phyloP scores from a whole-genome alignment of 2,888 invertebrate species.

The Amiota mariae region DNA sequence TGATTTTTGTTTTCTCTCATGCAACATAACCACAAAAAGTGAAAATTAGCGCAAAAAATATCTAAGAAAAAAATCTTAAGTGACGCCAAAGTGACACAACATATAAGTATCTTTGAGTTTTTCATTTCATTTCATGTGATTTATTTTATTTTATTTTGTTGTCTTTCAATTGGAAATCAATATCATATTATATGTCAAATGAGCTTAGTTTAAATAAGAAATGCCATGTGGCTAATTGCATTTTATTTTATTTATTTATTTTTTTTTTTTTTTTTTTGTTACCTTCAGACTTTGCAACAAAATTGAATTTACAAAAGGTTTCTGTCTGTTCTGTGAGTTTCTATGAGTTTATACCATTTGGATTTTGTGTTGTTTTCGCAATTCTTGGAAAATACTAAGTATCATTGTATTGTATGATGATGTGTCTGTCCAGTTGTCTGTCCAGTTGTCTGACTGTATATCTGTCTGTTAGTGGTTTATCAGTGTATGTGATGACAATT shows the following conservation, averaged over 20 bases:
- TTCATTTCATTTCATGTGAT: too few relatives aligned
- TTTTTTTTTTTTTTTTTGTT: background rate
- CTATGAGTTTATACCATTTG: too few relatives aligned
- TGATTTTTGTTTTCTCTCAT: slow-evolving; percentile 20
- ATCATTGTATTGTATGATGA: too few relatives aligned
- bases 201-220: slow-evolving; percentile 12
- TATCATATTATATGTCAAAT: slow-evolving; percentile 28
- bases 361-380: too few relatives aligned
- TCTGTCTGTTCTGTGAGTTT: background rate
- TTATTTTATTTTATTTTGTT: background rate
- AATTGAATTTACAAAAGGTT: slow-evolving; percentile 22
- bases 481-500: background rate
- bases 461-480: too few relatives aligned
- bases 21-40: slow-evolving; percentile 29
- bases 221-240: slow-evolving; percentile 12
- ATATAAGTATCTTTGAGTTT: background rate
- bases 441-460: too few relatives aligned
- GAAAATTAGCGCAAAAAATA: slow-evolving; percentile 11
- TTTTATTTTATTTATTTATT: slow-evolving; percentile 18
- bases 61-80: background rate
- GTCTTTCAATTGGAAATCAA: slow-evolving; percentile 15
- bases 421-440: too few relatives aligned
- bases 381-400: too few relatives aligned
- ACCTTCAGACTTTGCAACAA: slow-evolving; percentile 24
- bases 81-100: slow-evolving; percentile 1